These are phyloP conservation scores for Crax fasciolata DNA, from an alignment of 2,797 vertebrate species.

Conservation along the genomic window DNA sequence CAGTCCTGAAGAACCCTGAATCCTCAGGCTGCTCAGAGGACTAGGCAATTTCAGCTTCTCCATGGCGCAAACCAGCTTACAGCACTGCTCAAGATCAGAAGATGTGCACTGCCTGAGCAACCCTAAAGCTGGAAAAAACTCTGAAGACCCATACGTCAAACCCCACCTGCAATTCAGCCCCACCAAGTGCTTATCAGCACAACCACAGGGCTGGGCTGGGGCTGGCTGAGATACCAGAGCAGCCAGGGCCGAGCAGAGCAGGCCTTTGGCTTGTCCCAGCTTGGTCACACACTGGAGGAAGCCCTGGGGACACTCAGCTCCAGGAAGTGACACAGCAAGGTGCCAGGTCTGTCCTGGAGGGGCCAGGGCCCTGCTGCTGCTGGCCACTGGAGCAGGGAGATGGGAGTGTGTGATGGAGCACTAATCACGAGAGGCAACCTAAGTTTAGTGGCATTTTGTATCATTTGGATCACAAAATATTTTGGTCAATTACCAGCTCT, in stretches of 20 bases:
- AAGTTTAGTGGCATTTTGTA: neutral
- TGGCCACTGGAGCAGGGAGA: neutral
- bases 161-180: neutral
- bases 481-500: neutral
- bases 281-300: neutral
- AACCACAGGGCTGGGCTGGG: neutral
- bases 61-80: fast-evolving
- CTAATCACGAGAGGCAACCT: neutral
- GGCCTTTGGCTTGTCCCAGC: neutral
- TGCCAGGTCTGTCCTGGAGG: neutral
- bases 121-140: fast-evolving
- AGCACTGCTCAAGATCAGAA: fast-evolving
- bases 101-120: neutral
- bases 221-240: neutral
- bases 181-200: neutral
- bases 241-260: neutral
- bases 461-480: neutral
- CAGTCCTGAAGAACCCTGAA: neutral
- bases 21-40: neutral
- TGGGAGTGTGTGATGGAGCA: neutral
- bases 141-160: neutral
- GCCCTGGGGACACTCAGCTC: neutral
- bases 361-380: neutral
- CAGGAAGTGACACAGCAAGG: neutral
- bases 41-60: neutral